Evolutionary conservation across 2,797 vertebrate genomes (phyloP), one percentile per base, ranked within the genome.

Genomic region (Spheniscus humboldti): DNA sequence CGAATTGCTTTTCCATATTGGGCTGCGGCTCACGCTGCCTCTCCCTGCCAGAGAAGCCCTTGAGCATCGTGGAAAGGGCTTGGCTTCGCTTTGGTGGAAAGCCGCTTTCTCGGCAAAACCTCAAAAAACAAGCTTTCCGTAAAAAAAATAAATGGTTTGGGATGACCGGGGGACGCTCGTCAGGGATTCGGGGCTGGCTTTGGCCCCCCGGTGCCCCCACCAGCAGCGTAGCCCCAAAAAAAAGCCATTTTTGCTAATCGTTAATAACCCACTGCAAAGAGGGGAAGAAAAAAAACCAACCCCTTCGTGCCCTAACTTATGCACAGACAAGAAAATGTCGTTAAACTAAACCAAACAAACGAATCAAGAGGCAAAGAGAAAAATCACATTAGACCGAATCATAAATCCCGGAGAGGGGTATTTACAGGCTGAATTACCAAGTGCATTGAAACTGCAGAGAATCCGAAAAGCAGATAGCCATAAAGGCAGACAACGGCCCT

Each of bases 401-500:
- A 88, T 95, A 96, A 96, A 96, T 86, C 93, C 73, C 47, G 1
- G 79, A n/a, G 82, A 77, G 82, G 94, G 79, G 82, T 92, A 86
- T 95, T 95, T 88, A 80, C 75, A 63, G 92, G 92, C 81, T 66
- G 74, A 82, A 92, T 77, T 86, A 92, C 92, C 88, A 91, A 95
- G 87, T 59, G 77, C 94, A 79, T 88, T 83, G 80, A 76, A 94
- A 78, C 80, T 48, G 86, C 88, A 48, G 93, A 88, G 94, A 73
- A 80, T 64, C 90, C 56, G 9, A 90, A 10, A 64, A 62, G 68
- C 85, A 89, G 94, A 89, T 80, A 84, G 83, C 90, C 96, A 87
- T 88, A 92, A 95, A 96, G 72, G 92, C 96, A 97, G 96, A 90
- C 92, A 96, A 87, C 86, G 13, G 78, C 76, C 87, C 67, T 91